Percentiles rank a stretch among this genome's conserved stretches.
phyloP scores from a whole-genome alignment of 2,888 invertebrate genomes.

The Andrena marginata region DNA sequence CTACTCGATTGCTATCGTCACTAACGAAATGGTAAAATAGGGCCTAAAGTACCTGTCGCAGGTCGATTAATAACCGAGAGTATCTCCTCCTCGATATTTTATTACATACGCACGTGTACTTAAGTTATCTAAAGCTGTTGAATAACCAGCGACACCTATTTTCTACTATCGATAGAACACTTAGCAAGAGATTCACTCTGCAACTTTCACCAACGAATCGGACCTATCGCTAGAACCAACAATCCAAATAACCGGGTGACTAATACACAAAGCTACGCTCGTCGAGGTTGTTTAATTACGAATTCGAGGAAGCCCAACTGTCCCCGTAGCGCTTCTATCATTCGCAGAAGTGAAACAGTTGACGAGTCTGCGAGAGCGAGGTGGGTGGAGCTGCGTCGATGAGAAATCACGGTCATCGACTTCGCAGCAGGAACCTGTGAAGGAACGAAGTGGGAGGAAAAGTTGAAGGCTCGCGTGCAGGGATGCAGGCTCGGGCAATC shows the following conservation, averaged over 20 bases:
- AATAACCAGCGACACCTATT: background rate
- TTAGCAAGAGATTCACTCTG: background rate
- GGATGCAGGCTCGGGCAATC: constrained; percentile 48
- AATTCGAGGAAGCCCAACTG: no score
- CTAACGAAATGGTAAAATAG: background rate
- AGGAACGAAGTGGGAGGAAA: background rate
- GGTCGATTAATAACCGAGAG: background rate
- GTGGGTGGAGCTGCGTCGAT: background rate
- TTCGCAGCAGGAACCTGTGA: background rate
- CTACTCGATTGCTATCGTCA: background rate
- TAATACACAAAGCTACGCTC: background rate
- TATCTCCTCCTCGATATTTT: background rate
- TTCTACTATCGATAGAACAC: background rate
- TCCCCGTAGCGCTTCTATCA: no score
- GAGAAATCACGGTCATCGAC: constrained; percentile 14
- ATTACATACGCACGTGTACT: no score
- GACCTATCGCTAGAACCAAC: background rate
- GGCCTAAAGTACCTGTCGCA: constrained; percentile 10
- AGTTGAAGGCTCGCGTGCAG: constrained; percentile 15
- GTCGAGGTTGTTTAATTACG: no score
- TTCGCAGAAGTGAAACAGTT: no score
- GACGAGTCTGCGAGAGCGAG: background rate
- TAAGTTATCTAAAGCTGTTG: no score
- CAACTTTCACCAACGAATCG: background rate
- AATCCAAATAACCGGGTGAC: background rate